phyloP scores from a whole-genome alignment of 2,888 invertebrate species.

The Hoplodrina ambigua region DNA sequence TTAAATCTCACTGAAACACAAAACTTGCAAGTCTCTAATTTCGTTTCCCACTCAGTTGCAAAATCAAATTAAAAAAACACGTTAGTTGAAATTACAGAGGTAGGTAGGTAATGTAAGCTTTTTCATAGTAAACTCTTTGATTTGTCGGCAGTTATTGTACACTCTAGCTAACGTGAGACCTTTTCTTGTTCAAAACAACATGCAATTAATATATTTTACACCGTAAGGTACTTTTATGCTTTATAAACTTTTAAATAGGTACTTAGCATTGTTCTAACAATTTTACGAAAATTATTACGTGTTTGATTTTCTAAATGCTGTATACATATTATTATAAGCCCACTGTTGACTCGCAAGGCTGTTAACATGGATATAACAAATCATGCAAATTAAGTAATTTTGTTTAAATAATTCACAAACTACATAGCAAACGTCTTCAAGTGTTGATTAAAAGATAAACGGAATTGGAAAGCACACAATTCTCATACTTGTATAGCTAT shows the following conservation, averaged over 20 bases:
- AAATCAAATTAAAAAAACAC: conserved; percentile 31
- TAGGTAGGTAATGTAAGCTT: conserved; percentile 29
- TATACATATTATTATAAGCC: background rate
- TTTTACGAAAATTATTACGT: background rate
- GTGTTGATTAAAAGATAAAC: conserved; percentile 26
- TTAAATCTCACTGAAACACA: conserved; percentile 39
- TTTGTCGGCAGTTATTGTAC: conserved; percentile 50
- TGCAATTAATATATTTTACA: background rate
- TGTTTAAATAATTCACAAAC: conserved; percentile 4
- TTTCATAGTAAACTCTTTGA: conserved; percentile 45
- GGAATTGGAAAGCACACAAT: conserved; percentile 32
- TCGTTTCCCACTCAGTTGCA: conserved; percentile 58
- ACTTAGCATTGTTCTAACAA: background rate
- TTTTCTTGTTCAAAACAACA: conserved; percentile 15
- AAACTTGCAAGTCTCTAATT: conserved; percentile 54
- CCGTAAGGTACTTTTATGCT: background rate
- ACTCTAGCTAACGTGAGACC: conserved; percentile 37
- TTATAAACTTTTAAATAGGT: background rate
- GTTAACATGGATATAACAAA: background rate
- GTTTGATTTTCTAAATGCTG: background rate
- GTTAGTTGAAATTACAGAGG: conserved; percentile 42
- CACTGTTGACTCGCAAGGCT: background rate
- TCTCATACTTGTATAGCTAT: conserved; percentile 23
- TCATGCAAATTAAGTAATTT: background rate
- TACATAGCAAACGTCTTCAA: conserved; percentile 1